Evolutionary conservation across 2,797 vertebrate species (phyloP).

Genomic region (Phoxinus dragarum): DNA sequence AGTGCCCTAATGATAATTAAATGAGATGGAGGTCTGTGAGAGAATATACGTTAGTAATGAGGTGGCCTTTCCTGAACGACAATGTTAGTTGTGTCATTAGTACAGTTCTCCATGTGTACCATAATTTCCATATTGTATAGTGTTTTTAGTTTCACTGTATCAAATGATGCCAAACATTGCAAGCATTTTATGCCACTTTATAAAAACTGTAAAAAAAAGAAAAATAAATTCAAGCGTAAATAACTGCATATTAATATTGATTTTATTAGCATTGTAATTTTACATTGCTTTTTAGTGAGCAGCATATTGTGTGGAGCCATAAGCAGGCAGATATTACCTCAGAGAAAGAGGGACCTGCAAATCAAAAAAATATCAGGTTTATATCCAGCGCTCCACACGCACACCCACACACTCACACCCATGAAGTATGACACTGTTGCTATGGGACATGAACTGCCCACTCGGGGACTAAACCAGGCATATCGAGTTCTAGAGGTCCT

Average conservation of each 20-base stretch:
- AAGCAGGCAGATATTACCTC: conserved; percentile 18
- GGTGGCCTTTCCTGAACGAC: conserved; percentile 31
- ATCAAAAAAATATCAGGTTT: conserved; percentile 41
- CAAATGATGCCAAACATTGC: neutral
- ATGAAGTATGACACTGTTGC: conserved; percentile 45
- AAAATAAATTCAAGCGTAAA: conserved; percentile 64
- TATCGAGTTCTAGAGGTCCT: conserved; percentile 43
- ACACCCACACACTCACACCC: conserved; percentile 31
- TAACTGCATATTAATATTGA: conserved; percentile 66
- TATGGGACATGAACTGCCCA: conserved; percentile 43
- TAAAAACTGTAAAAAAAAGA: neutral
- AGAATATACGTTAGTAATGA: conserved; percentile 30
- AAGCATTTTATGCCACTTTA: neutral
- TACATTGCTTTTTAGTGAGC: conserved; percentile 17
- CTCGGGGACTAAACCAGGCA: conserved; percentile 27
- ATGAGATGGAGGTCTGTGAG: conserved; percentile 46
- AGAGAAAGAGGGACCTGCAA: conserved; percentile 36
- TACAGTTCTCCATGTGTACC: neutral
- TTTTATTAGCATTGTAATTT: conserved; percentile 57
- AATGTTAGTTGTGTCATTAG: conserved; percentile 27
- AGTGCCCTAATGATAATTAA: conserved; percentile 64
- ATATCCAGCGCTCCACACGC: neutral
- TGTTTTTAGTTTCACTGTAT: neutral
- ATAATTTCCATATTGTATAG: neutral
- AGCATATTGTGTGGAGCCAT: conserved; percentile 25